These are phyloP conservation scores for Pogonognathellus flavescens DNA, from an alignment of 1,140 invertebrate species.

Conservation along the genomic window DNA sequence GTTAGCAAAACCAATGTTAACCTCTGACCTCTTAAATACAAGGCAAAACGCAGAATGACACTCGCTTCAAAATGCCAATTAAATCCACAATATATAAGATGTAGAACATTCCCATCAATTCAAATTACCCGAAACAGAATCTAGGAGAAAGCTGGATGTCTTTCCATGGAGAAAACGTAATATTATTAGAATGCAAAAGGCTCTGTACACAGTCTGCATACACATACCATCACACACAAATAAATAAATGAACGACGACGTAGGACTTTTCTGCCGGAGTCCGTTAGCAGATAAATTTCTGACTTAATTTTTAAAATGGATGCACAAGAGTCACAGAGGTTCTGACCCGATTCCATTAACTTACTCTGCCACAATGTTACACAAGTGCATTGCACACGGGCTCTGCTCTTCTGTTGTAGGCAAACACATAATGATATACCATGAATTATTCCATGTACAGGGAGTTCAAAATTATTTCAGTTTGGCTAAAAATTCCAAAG, in stretches of 20 bases:
- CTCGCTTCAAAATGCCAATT: not conserved
- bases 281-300: not conserved
- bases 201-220: not conserved
- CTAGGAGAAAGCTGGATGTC: not conserved
- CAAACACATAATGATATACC: too few relatives aligned
- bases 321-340: not conserved
- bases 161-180: not conserved
- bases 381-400: constrained; percentile 17
- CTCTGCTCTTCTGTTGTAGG: too few relatives aligned
- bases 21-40: constrained; percentile 23
- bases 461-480: too few relatives aligned
- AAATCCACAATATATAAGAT: not conserved
- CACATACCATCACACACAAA: not conserved
- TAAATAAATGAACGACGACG: not conserved
- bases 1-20: constrained; percentile 17
- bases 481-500: too few relatives aligned
- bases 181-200: not conserved
- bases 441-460: too few relatives aligned
- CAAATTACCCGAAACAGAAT: not conserved
- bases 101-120: not conserved
- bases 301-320: not conserved
- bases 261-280: not conserved
- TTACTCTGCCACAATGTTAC: constrained; percentile 9
- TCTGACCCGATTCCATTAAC: constrained; percentile 17
- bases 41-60: not conserved